A percentile compares a stretch with the other conserved stretches of the same genome.
Conservation (phyloP, 2,797 vertebrate genomes). For the Bovichtus variegatus region DNA sequence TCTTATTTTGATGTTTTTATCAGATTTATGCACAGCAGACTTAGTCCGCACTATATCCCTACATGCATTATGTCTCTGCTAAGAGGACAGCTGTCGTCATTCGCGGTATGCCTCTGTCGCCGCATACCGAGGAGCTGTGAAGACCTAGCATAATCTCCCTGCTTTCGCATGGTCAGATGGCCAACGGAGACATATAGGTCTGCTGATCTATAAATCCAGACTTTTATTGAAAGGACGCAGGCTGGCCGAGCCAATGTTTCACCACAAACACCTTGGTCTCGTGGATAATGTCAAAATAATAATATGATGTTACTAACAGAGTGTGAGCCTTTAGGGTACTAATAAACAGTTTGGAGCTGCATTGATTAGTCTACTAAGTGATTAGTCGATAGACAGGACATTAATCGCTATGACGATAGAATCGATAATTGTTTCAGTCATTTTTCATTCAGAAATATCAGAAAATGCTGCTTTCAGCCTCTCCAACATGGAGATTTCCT, state of each 20-base stretch:
- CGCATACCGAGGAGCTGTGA: slow-evolving; percentile 56
- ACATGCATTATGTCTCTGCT: slow-evolving; percentile 47
- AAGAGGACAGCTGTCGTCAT: slow-evolving; percentile 58
- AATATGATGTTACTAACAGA: neutral
- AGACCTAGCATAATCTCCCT: slow-evolving; percentile 39
- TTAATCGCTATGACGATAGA: no score
- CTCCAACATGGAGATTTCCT: no score
- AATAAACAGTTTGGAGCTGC: neutral
- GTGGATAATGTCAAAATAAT: neutral
- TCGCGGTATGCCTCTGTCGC: slow-evolving; percentile 30
- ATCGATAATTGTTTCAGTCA: no score
- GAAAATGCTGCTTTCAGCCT: no score
- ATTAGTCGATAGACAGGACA: no score
- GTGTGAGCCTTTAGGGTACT: neutral
- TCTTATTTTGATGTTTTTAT: slow-evolving; percentile 42
- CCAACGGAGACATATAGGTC: slow-evolving; percentile 12
- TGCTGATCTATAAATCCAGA: slow-evolving; percentile 24
- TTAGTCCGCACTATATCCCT: slow-evolving; percentile 15
- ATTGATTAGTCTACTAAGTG: no score
- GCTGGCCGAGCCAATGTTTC: neutral
- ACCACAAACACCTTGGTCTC: neutral
- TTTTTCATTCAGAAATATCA: no score
- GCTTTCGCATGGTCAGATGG: slow-evolving; percentile 17
- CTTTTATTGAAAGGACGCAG: neutral
- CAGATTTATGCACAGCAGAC: slow-evolving; percentile 29